Conservation (phyloP, 1,140 invertebrate genomes). For the Coelopa frigida region DNA sequence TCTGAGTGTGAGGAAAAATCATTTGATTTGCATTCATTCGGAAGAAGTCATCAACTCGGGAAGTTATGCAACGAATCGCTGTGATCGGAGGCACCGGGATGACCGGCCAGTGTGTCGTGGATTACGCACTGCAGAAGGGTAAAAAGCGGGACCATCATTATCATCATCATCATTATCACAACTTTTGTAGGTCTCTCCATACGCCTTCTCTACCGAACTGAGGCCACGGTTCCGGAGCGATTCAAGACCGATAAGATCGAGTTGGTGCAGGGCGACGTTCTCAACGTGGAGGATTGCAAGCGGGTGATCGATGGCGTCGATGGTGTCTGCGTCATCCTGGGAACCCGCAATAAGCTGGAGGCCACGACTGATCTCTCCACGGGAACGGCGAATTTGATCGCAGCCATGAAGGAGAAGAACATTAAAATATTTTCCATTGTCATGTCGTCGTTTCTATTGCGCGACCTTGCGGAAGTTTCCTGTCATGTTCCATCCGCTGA, state of each 20-base stretch:
- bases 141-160: constrained; percentile 17
- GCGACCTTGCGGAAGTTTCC: constrained; percentile 64
- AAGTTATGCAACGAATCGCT: constrained; percentile 62
- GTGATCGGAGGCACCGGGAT: constrained; percentile 76
- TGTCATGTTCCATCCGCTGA: constrained; percentile 60
- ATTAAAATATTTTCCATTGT: constrained; percentile 66
- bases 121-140: constrained; percentile 70
- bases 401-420: constrained; percentile 64
- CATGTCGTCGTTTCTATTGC: constrained; percentile 74
- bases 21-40: too few species aligned
- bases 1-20: too few species aligned
- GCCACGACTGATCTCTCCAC: constrained; percentile 72
- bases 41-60: not conserved
- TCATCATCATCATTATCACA: constrained; percentile 17
- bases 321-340: constrained; percentile 68
- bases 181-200: constrained; percentile 57
- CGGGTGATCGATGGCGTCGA: constrained; percentile 62
- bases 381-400: constrained; percentile 71
- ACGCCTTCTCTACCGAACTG: constrained; percentile 65
- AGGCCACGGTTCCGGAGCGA: constrained; percentile 57
- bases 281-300: constrained; percentile 63
- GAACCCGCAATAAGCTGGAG: constrained; percentile 67
- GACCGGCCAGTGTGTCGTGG: constrained; percentile 66
- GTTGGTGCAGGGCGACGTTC: constrained; percentile 63
- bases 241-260: constrained; percentile 61